Evolutionary conservation across 2,888 invertebrate species (phyloP).

Genomic region (Eilema depressum): DNA sequence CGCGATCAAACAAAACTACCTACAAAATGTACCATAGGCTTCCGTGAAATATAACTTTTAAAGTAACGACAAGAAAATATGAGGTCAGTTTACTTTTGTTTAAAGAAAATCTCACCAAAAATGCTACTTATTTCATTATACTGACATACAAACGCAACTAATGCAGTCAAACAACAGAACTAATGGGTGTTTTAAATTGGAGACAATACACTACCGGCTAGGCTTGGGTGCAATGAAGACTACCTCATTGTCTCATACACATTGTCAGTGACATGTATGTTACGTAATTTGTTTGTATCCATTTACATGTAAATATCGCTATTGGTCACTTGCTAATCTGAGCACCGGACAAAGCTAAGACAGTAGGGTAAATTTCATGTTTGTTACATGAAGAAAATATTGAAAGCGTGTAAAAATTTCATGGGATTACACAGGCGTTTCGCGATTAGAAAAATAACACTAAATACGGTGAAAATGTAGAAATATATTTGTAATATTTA

Average conservation of each 20-base stretch:
- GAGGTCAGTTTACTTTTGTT: neutral
- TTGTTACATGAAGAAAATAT: slow-evolving; percentile 31
- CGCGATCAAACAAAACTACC: too few relatives aligned
- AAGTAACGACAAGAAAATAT: neutral
- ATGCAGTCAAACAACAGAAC: neutral
- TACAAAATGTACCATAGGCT: too few relatives aligned
- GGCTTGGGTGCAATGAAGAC: neutral
- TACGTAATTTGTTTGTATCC: neutral
- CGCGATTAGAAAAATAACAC: slow-evolving; percentile 18
- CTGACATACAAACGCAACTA: too few relatives aligned
- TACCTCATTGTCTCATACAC: neutral
- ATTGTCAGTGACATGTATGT: neutral
- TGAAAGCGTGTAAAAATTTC: slow-evolving; percentile 42
- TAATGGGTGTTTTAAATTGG: neutral
- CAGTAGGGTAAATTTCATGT: slow-evolving; percentile 6
- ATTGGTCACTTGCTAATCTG: neutral
- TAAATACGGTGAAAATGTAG: neutral
- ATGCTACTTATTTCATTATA: neutral
- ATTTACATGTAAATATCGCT: neutral
- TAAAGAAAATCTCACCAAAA: neutral
- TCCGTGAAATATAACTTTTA: too few relatives aligned
- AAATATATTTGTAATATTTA: slow-evolving; percentile 5
- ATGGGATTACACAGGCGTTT: slow-evolving; percentile 43
- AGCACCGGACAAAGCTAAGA: neutral
- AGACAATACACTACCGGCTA: neutral